Evolutionary conservation across 2,113 vertebrate species (phyloP).

Genomic region (Corynorhinus townsendii): DNA sequence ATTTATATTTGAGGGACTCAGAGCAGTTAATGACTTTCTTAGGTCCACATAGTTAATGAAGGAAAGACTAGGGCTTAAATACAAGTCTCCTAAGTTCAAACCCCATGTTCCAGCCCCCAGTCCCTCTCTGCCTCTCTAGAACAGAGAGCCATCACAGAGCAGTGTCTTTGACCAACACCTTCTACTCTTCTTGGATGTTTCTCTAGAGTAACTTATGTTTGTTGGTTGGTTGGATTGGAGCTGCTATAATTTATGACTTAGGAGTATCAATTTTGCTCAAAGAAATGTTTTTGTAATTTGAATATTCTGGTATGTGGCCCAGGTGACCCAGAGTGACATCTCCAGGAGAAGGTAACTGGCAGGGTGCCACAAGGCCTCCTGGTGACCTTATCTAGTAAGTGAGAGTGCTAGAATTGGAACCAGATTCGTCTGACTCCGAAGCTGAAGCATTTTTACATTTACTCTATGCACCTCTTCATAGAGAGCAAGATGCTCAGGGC

Average conservation of each 20-base stretch:
- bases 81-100: neutral
- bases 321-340: neutral
- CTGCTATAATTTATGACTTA: neutral
- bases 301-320: conserved; percentile 12
- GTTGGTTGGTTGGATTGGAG: neutral
- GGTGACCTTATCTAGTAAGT: conserved; percentile 34
- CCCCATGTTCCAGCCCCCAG: neutral
- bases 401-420: conserved; percentile 22
- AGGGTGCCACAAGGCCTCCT: neutral
- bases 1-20: neutral
- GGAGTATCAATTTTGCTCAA: neutral
- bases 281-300: neutral
- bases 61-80: neutral
- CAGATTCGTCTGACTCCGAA: neutral
- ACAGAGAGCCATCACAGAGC: neutral
- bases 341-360: conserved; percentile 17
- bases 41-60: neutral
- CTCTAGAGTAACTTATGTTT: neutral
- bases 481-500: neutral
- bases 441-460: neutral
- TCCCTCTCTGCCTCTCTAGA: neutral
- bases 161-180: neutral
- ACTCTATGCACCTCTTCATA: neutral
- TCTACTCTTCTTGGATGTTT: neutral
- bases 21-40: neutral